Conservation (phyloP, 1,140 invertebrate species). For the Harpegnathos saltator region DNA sequence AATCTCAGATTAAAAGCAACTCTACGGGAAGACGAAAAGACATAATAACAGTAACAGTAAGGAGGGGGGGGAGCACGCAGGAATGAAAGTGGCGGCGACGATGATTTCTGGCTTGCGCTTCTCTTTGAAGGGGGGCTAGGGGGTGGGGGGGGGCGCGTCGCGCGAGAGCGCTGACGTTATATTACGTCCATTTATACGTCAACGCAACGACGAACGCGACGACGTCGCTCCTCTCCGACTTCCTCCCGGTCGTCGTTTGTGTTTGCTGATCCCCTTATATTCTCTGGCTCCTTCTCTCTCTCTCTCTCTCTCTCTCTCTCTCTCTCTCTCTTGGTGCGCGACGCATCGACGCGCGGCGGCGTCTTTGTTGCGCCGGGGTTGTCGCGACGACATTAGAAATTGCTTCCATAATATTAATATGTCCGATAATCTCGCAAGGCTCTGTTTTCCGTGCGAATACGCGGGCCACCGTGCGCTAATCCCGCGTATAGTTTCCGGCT, state of each 20-base stretch:
- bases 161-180: slow-evolving; percentile 29
- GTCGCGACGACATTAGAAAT: slow-evolving; percentile 50
- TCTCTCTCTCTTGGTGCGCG: neutral
- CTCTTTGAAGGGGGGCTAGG: slow-evolving; percentile 5
- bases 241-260: slow-evolving; percentile 54
- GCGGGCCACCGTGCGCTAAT: slow-evolving; percentile 45
- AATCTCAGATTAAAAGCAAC: too few species aligned
- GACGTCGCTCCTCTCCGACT: slow-evolving; percentile 18
- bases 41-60: neutral
- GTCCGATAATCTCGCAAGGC: slow-evolving; percentile 61
- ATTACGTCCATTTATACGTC: slow-evolving; percentile 60
- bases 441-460: slow-evolving; percentile 57
- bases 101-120: slow-evolving; percentile 1
- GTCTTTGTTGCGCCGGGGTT: slow-evolving; percentile 59
- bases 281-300: neutral
- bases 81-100: neutral
- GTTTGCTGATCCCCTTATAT: slow-evolving; percentile 53
- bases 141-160: neutral
- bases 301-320: neutral
- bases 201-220: slow-evolving; percentile 38
- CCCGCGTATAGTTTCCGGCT: slow-evolving; percentile 50
- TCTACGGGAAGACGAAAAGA: neutral
- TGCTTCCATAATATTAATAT: slow-evolving; percentile 61
- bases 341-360: slow-evolving; percentile 15
- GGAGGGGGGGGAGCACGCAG: neutral